phyloP scores from a whole-genome alignment of 2,888 invertebrate genomes.

The Cerceris rybyensis region DNA sequence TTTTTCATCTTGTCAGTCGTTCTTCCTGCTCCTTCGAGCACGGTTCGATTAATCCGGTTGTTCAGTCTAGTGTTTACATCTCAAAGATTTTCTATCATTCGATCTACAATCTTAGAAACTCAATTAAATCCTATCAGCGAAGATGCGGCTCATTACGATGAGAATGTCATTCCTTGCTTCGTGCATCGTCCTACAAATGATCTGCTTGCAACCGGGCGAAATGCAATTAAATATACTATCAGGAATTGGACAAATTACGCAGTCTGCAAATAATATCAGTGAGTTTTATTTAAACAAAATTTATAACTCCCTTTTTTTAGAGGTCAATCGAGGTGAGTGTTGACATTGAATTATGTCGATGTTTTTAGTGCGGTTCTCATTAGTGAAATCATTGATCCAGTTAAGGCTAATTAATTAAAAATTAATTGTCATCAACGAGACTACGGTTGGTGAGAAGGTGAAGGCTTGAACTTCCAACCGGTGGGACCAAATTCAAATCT shows the following conservation, averaged over 20 bases:
- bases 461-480: too few species aligned
- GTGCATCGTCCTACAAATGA: constrained; percentile 1
- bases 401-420: too few species aligned
- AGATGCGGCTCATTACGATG: constrained; percentile 1
- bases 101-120: background rate
- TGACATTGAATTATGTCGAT: too few species aligned
- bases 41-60: constrained; percentile 46
- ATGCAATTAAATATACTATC: constrained; percentile 64
- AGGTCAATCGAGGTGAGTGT: too few species aligned
- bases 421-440: too few species aligned
- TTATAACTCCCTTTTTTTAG: too few species aligned
- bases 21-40: constrained; percentile 67
- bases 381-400: too few species aligned
- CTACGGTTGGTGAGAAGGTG: too few species aligned
- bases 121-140: background rate
- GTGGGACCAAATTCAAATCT: too few species aligned
- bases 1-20: constrained; percentile 73
- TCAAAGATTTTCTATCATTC: background rate
- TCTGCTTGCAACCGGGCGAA: constrained; percentile 49
- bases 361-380: too few species aligned
- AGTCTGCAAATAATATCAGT: constrained; percentile 75
- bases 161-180: background rate
- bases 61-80: background rate
- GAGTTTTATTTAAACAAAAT: constrained; percentile 41
- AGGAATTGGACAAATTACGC: constrained; percentile 75